Evolutionary conservation across 2,888 invertebrate species (phyloP).

Genomic region (Pammene aurita): DNA sequence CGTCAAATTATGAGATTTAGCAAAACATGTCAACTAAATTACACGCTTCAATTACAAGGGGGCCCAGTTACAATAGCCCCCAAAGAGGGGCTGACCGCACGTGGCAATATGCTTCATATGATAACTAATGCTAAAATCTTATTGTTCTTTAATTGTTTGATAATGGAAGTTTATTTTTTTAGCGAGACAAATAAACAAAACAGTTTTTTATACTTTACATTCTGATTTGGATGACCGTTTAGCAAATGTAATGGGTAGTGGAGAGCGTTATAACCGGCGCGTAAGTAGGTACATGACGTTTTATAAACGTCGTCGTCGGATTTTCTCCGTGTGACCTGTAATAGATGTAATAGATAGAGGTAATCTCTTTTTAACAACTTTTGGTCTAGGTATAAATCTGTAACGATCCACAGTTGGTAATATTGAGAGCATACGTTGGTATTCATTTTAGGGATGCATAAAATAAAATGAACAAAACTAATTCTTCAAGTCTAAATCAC

Average conservation of each 20-base stretch:
- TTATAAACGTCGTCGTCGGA: too few relatives aligned
- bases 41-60: conserved; percentile 75
- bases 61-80: not conserved
- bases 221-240: not conserved
- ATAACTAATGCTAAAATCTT: conserved; percentile 62
- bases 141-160: conserved; percentile 65
- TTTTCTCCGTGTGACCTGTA: too few relatives aligned
- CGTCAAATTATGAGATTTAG: conserved; percentile 79
- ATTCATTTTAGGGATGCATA: too few relatives aligned
- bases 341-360: too few relatives aligned
- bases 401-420: too few relatives aligned
- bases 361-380: too few relatives aligned
- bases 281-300: not conserved
- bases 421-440: too few relatives aligned
- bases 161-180: conserved; percentile 37
- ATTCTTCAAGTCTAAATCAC: too few relatives aligned
- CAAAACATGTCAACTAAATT: conserved; percentile 79
- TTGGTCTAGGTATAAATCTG: too few relatives aligned
- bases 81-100: conserved; percentile 54
- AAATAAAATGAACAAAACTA: too few relatives aligned
- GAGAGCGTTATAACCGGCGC: not conserved
- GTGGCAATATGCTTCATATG: conserved; percentile 78
- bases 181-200: conserved; percentile 13
- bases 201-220: not conserved
- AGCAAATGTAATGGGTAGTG: not conserved